phyloP scores from a whole-genome alignment of 2,888 invertebrate species.

The Phalera bucephala region DNA sequence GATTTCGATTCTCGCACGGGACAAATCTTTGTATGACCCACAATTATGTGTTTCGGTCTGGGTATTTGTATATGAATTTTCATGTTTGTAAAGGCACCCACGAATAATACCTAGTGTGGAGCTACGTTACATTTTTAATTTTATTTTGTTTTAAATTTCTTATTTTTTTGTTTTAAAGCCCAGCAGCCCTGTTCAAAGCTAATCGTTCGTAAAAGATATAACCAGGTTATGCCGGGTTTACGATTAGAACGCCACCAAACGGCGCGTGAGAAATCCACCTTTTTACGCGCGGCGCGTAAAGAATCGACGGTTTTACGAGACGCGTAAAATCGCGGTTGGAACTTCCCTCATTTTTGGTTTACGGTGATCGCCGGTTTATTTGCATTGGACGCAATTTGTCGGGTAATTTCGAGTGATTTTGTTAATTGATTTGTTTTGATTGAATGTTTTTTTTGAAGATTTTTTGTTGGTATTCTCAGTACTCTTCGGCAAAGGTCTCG shows the following conservation, averaged over 20 bases:
- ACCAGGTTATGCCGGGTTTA: slow-evolving; percentile 37
- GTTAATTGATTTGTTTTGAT: not conserved
- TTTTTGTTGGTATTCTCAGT: too few relatives aligned
- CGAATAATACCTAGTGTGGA: too few relatives aligned
- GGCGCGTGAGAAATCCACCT: slow-evolving; percentile 35
- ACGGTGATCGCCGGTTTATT: slow-evolving; percentile 10
- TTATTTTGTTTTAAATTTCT: too few relatives aligned
- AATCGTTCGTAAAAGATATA: slow-evolving; percentile 35
- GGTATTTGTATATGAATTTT: too few relatives aligned
- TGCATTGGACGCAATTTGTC: slow-evolving; percentile 3
- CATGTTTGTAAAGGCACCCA: too few relatives aligned
- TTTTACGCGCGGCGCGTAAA: slow-evolving; percentile 29
- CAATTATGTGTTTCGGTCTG: too few relatives aligned
- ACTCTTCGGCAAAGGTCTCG: too few relatives aligned
- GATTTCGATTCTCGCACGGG: too few relatives aligned
- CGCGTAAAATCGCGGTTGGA: slow-evolving; percentile 27
- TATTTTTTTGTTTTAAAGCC: not conserved
- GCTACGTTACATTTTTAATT: too few relatives aligned
- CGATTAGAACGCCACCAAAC: slow-evolving; percentile 28
- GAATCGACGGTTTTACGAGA: slow-evolving; percentile 23
- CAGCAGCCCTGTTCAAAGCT: slow-evolving; percentile 13
- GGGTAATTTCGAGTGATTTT: slow-evolving; percentile 9
- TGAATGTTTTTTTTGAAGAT: too few relatives aligned
- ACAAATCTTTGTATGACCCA: too few relatives aligned
- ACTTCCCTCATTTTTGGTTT: slow-evolving; percentile 16